phyloP scores from a whole-genome alignment of 2,888 invertebrate species.

The Pammene aurita region DNA sequence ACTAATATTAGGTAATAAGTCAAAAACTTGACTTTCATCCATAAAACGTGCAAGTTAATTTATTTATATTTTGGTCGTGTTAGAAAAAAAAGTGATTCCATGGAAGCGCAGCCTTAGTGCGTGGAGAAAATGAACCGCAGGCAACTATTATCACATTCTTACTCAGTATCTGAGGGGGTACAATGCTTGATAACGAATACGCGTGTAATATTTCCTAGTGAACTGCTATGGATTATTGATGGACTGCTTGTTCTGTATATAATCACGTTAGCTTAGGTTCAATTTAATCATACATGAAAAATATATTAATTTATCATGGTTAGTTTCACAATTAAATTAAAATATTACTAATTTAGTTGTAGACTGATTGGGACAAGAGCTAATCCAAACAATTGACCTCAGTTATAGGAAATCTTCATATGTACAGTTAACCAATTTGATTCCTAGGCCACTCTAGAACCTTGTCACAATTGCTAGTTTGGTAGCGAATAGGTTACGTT shows the following conservation, averaged over 20 bases:
- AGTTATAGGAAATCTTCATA: too few species aligned
- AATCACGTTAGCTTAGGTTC: not conserved
- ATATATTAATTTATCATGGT: not conserved
- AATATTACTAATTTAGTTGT: too few species aligned
- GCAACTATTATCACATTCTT: constrained; percentile 43
- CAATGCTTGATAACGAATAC: constrained; percentile 45
- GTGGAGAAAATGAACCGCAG: constrained; percentile 41
- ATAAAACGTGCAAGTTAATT: too few species aligned
- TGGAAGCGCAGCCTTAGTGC: constrained; percentile 32
- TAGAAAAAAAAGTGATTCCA: not conserved
- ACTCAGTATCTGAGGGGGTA: constrained; percentile 37
- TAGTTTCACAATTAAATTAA: not conserved
- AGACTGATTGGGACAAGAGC: too few species aligned
- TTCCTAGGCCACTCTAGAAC: too few species aligned
- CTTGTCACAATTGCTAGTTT: too few species aligned
- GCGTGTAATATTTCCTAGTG: constrained; percentile 43
- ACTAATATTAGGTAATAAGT: too few species aligned
- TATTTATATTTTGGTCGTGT: too few species aligned
- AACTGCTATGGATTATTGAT: constrained; percentile 38
- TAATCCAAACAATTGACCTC: too few species aligned
- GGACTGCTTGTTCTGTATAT: constrained; percentile 5
- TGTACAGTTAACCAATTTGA: too few species aligned
- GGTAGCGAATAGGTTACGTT: too few species aligned
- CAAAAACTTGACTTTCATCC: too few species aligned
- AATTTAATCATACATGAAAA: not conserved